Percentiles rank a stretch among this genome's conserved stretches.
Evolutionary conservation across 1,140 invertebrate species (phyloP).

Genomic region (Cyclina sinensis): DNA sequence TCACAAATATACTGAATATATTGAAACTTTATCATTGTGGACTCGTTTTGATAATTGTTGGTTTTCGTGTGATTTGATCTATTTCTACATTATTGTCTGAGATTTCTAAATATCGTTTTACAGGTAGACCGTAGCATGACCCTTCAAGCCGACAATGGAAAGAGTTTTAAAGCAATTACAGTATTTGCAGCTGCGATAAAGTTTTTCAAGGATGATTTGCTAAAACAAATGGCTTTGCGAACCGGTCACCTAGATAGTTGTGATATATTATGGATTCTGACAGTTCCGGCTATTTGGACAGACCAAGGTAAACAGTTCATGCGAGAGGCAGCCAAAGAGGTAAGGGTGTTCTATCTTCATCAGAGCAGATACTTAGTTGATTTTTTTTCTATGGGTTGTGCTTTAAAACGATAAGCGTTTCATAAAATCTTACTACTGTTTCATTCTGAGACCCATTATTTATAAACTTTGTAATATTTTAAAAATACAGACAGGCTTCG

Average conservation of each 20-base stretch:
- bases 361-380: background rate
- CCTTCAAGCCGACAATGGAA: background rate
- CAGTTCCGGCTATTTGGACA: background rate
- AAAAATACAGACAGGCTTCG: no score
- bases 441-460: no score
- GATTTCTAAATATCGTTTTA: no score
- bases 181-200: background rate
- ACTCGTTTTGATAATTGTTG: no score
- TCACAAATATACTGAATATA: no score
- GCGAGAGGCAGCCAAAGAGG: conserved; percentile 3
- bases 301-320: conserved; percentile 22
- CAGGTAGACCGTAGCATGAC: background rate
- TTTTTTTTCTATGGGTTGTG: no score
- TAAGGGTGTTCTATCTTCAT: background rate
- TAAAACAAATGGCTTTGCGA: background rate
- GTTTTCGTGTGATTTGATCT: no score
- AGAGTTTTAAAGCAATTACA: background rate
- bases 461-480: no score
- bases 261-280: background rate
- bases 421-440: no score
- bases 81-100: no score
- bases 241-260: background rate
- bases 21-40: no score
- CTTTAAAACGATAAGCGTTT: no score
- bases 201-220: background rate